Percentiles rank a stretch among this genome's conserved stretches.
phyloP scores from a whole-genome alignment of 2,797 vertebrate genomes.

The Ctenosaura bakeri region DNA sequence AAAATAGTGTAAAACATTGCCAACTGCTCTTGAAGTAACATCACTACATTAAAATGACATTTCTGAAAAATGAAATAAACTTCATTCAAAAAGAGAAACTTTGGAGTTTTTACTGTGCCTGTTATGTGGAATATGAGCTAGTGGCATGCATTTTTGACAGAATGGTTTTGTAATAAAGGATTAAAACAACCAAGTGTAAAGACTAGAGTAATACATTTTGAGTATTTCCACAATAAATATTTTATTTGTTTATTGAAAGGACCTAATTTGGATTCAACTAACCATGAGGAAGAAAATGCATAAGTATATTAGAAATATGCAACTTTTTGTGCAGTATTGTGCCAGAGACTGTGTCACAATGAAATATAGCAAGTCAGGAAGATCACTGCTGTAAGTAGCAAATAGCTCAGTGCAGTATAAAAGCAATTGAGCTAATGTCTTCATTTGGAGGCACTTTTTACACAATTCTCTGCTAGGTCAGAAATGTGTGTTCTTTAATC shows the following conservation, averaged over 20 bases:
- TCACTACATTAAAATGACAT: slow-evolving; percentile 61
- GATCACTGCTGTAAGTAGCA: neutral
- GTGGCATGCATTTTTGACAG: slow-evolving; percentile 63
- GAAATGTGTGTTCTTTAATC: neutral
- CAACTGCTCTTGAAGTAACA: slow-evolving; percentile 61
- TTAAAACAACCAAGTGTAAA: slow-evolving; percentile 34
- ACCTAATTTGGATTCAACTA: neutral
- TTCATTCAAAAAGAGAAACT: slow-evolving; percentile 45
- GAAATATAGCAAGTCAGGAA: neutral
- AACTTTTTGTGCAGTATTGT: neutral
- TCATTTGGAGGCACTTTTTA: neutral
- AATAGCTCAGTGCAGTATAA: neutral
- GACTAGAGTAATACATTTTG: slow-evolving; percentile 56
- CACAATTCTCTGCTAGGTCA: neutral
- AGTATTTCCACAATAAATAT: slow-evolving; percentile 65
- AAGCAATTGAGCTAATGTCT: too few relatives aligned
- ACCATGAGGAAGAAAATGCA: neutral
- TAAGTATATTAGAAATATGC: too few relatives aligned
- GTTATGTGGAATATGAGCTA: slow-evolving; percentile 63
- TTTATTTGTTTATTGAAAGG: slow-evolving; percentile 36
- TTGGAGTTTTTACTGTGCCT: slow-evolving; percentile 6
- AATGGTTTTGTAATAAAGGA: slow-evolving; percentile 60
- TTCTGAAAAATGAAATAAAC: slow-evolving; percentile 64
- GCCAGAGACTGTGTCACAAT: neutral
- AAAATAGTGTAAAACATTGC: slow-evolving; percentile 62